Base-by-base conservation (phyloP, 2,888 invertebrate genomes). In the Melitaea athalia region DNA sequence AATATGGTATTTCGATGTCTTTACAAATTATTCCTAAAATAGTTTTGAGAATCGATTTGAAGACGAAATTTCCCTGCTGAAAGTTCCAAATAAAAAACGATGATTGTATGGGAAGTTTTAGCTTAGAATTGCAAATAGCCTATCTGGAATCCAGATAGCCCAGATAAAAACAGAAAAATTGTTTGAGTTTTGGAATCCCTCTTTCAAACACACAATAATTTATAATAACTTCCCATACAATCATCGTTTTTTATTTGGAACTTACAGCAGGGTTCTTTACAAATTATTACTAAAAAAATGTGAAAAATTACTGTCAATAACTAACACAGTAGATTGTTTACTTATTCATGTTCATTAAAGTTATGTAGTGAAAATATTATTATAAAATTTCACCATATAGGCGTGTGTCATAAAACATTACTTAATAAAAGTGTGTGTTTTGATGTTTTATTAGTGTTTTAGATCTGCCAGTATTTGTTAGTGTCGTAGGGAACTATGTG, bases 1-100 rank as follows among this genome's bases (percentile, higher is more conserved):
- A 14, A 55, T n/a, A 60, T 65, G n/a, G 70, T 14, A 53, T 74
- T 74, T 73, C 17, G 74, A 73, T 67, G 43, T 73, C 61, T 72
- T 72, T 72, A 74, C 71, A 72, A 68, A 45, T 57, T 38, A 49
- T 8, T 49, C 53, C 8, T 64, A 8, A 50, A 52, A 53, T 31
- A 31, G 12, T 14, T 15, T 31, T 52, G 12, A 7, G 33, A 55
- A 7, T 55, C n/a, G 53, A 55, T 33, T n/a, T n/a, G n/a, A n/a
- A n/a, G n/a, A n/a, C n/a, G n/a, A n/a, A n/a, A n/a, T n/a, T n/a
- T n/a, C n/a, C n/a, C n/a, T n/a, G n/a, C n/a, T n/a, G n/a, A n/a
- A n/a, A n/a, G n/a, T n/a, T n/a, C n/a, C n/a, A n/a, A n/a, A n/a
- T n/a, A n/a, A n/a, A n/a, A n/a, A n/a, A n/a, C n/a, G n/a, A n/a